Evolutionary conservation across 2,797 vertebrate species (phyloP), one percentile per base, ranked within the genome.

Genomic region (Dallia pectoralis): DNA sequence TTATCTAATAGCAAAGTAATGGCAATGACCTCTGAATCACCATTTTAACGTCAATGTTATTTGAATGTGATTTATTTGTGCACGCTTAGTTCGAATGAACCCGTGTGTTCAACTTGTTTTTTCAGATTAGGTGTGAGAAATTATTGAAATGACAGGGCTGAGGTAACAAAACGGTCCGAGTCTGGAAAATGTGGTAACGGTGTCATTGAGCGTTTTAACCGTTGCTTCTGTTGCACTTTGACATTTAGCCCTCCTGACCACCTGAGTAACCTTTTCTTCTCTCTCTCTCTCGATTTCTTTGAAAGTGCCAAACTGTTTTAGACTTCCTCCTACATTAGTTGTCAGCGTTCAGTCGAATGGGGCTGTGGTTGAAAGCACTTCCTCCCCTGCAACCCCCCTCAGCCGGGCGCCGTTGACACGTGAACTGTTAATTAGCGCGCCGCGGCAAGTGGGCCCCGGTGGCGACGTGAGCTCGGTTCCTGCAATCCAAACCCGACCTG

Each of bases 281-380:
- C 44, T 79, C 27, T 81, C 65, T 84, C 51, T 86, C 72, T 82
- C n/a, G n/a, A 53, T 80, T 74, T 75, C 84, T 83, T 71, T 82
- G 36, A 64, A 19, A 76, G 16, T 33, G 48, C 67, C 3, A 63
- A 22, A 22, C 36, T 67, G 9, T 25, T 22, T 67, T 72, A 87
- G 86, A 89, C 86, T 88, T 89, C 84, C 87, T 76, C 7, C 7
- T 83, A 88, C 87, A 85, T 77, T 81, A 82, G 74, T 18, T 71
- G 74, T 83, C 80, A 86, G 75, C 84, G 79, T 85, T 78, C 81
- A 77, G 80, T 85, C 84, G 86, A 77, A 78, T 82, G 74, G 82
- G 79, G 75, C 79, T 86, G 87, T 81, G 89, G 86, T 89, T 86
- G 84, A 83, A n/a, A 86, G 89, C 87, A 88, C 80, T 86, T 91